phyloP scores from a whole-genome alignment of 2,888 invertebrate genomes.

The Drosophila fulvimacula region DNA sequence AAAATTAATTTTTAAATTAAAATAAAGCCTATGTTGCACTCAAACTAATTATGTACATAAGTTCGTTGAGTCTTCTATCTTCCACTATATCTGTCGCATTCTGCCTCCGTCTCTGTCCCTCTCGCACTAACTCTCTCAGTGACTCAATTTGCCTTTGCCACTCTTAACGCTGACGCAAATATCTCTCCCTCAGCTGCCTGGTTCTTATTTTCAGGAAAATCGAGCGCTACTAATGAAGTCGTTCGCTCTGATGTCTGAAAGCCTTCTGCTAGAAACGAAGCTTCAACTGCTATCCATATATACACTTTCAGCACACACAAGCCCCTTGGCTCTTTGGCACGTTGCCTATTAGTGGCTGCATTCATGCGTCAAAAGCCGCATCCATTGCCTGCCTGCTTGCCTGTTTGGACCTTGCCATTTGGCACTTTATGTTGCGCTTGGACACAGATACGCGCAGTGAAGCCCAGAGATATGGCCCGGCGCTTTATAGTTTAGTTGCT shows the following conservation, averaged over 20 bases:
- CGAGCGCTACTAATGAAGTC: slow-evolving; percentile 40
- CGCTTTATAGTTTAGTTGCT: slow-evolving; percentile 1
- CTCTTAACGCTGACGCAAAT: slow-evolving; percentile 31
- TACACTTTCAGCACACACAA: not conserved
- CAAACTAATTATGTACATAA: no score
- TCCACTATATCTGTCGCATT: no score
- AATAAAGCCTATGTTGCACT: not conserved
- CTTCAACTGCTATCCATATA: not conserved
- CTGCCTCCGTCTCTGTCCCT: no score
- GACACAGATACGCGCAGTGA: not conserved
- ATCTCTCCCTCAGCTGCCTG: not conserved
- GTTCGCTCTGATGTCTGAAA: slow-evolving; percentile 21
- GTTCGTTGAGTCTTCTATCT: not conserved
- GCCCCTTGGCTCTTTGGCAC: slow-evolving; percentile 19
- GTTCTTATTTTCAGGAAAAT: slow-evolving; percentile 24
- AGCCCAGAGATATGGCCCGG: slow-evolving; percentile 1
- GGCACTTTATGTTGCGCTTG: slow-evolving; percentile 3
- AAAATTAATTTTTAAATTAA: not conserved
- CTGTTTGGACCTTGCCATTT: not conserved
- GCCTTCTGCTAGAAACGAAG: slow-evolving; percentile 14
- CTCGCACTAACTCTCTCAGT: not conserved
- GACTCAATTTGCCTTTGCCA: not conserved
- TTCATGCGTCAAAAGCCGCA: slow-evolving; percentile 25
- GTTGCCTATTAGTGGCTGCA: slow-evolving; percentile 50
- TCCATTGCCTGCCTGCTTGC: slow-evolving; percentile 9